A percentile compares a stretch with the other conserved stretches of the same genome.
Conservation (phyloP, 2,888 invertebrate genomes). For the Agrotis clavis region DNA sequence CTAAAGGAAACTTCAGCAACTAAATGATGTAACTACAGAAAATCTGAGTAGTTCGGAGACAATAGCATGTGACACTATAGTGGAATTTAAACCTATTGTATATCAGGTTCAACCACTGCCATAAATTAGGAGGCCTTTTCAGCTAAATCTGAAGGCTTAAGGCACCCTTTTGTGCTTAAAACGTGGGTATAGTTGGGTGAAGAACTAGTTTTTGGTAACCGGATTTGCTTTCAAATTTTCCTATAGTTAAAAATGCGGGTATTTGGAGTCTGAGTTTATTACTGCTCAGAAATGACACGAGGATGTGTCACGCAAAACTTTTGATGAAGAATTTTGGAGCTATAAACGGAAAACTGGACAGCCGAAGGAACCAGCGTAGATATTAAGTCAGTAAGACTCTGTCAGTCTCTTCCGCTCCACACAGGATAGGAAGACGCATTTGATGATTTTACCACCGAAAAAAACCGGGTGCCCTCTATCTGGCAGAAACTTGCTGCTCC, state of each 20-base stretch:
- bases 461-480: too few species aligned
- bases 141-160: slow-evolving; percentile 39
- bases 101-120: slow-evolving; percentile 16
- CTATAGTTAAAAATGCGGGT: neutral
- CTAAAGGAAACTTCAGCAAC: neutral
- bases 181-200: neutral
- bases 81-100: slow-evolving; percentile 47
- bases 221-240: neutral
- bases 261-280: neutral
- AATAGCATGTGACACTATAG: slow-evolving; percentile 34
- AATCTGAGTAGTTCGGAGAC: slow-evolving; percentile 20
- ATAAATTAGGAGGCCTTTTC: slow-evolving; percentile 55
- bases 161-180: slow-evolving; percentile 29
- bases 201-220: slow-evolving; percentile 26
- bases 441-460: too few species aligned
- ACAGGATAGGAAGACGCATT: too few species aligned
- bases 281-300: too few species aligned
- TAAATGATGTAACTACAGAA: slow-evolving; percentile 22
- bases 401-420: too few species aligned
- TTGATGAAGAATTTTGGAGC: too few species aligned
- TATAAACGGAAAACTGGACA: too few species aligned
- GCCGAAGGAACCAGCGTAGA: too few species aligned
- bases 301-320: too few species aligned
- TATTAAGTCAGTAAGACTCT: too few species aligned
- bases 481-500: too few species aligned